phyloP scores from a whole-genome alignment of 1,140 invertebrate genomes.

The Aplysia californica region DNA sequence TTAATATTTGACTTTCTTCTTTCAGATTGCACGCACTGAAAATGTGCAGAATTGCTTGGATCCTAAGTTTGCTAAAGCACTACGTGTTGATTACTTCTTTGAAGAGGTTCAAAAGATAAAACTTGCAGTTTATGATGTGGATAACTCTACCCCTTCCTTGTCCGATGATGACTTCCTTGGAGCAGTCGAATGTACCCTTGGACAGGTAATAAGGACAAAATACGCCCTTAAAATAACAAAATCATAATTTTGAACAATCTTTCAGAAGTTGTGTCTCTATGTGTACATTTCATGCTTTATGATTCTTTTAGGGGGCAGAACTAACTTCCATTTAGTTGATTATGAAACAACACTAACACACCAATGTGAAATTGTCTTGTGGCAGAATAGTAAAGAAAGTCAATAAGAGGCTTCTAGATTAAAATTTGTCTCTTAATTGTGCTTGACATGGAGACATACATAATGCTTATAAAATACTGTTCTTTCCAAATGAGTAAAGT shows the following conservation, averaged over 20 bases:
- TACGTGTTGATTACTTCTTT: conserved; percentile 69
- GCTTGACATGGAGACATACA: no score
- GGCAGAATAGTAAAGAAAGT: no score
- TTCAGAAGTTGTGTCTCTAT: not conserved
- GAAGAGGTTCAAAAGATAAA: conserved; percentile 71
- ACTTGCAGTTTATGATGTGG: conserved; percentile 73
- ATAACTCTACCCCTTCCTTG: conserved; percentile 69
- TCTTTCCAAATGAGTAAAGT: no score
- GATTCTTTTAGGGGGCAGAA: no score
- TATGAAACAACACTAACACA: no score
- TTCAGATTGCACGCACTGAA: conserved; percentile 72
- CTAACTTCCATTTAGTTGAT: no score
- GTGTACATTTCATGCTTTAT: not conserved
- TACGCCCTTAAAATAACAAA: no score
- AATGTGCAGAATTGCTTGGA: conserved; percentile 73
- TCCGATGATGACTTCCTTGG: conserved; percentile 74
- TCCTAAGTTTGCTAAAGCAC: conserved; percentile 73
- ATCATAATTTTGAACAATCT: not conserved
- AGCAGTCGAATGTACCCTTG: conserved; percentile 70
- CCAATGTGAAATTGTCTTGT: no score
- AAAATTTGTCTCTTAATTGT: no score
- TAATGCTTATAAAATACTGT: no score
- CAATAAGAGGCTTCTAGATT: no score
- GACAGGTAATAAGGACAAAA: no score
- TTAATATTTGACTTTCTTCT: not conserved